phyloP scores from a whole-genome alignment of 2,888 invertebrate species.

The Allygus modestus region DNA sequence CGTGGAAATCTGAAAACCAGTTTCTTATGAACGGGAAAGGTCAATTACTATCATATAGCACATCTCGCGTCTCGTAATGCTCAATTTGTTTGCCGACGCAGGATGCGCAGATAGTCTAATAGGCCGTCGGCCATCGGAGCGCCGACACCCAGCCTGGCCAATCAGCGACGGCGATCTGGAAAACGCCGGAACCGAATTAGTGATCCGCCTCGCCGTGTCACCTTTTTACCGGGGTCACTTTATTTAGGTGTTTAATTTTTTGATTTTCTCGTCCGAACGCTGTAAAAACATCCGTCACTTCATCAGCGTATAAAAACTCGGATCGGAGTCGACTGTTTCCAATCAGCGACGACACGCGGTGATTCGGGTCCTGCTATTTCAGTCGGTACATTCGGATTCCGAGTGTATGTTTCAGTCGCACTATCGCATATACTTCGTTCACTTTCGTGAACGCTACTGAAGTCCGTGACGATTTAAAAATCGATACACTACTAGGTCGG shows the following conservation, averaged over 20 bases:
- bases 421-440: no score
- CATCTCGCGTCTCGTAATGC: slow-evolving; percentile 25
- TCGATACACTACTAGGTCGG: no score
- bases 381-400: no score
- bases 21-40: slow-evolving; percentile 25
- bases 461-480: no score
- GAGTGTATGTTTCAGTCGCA: no score
- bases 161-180: neutral
- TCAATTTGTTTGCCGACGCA: slow-evolving; percentile 40
- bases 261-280: slow-evolving; percentile 22
- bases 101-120: slow-evolving; percentile 4
- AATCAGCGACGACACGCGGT: slow-evolving; percentile 2
- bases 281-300: neutral
- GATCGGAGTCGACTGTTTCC: neutral
- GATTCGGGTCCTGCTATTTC: no score
- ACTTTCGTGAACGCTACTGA: no score
- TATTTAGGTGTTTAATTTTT: neutral
- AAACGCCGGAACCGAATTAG: slow-evolving; percentile 6
- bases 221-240: slow-evolving; percentile 10
- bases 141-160: neutral
- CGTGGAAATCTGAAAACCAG: slow-evolving; percentile 24
- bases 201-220: neutral
- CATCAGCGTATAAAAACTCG: neutral
- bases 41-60: slow-evolving; percentile 7
- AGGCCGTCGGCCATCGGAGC: neutral